Evolutionary conservation across 2,797 vertebrate species (phyloP).

Genomic region (Nannoperca obscura): DNA sequence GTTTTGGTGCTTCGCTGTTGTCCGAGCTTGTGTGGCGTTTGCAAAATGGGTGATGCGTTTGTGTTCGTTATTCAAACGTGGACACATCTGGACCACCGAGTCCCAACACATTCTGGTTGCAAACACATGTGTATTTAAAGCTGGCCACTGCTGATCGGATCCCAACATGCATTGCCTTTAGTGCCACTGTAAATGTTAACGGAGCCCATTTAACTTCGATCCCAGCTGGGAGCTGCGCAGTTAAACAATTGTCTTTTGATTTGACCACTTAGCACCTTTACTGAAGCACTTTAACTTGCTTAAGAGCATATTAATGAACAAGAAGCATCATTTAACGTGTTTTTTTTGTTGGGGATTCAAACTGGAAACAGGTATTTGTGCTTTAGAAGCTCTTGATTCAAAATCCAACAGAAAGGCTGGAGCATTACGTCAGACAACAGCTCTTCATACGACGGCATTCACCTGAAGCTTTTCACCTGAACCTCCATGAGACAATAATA

Average conservation of each 20-base stretch:
- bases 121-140: slow-evolving; percentile 17
- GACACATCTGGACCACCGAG: slow-evolving; percentile 19
- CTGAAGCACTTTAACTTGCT: slow-evolving; percentile 24
- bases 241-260: slow-evolving; percentile 15
- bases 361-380: background rate
- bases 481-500: slow-evolving; percentile 11
- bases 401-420: background rate
- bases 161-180: slow-evolving; percentile 9
- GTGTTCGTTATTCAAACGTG: slow-evolving; percentile 22
- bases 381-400: slow-evolving; percentile 9
- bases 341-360: background rate
- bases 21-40: slow-evolving; percentile 27
- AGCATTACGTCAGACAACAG: background rate
- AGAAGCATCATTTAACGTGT: background rate
- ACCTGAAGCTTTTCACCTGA: slow-evolving; percentile 38
- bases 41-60: slow-evolving; percentile 21
- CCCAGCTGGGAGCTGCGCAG: slow-evolving; percentile 19
- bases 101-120: background rate
- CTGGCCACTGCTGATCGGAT: background rate
- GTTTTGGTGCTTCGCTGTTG: background rate
- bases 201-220: slow-evolving; percentile 16
- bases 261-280: slow-evolving; percentile 22
- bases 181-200: slow-evolving; percentile 28
- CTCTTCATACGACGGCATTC: slow-evolving; percentile 10
- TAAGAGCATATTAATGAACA: slow-evolving; percentile 14